Conservation (phyloP, 2,113 vertebrate genomes). For the crab-eating macaque (Macaca fascicularis) region DNA sequence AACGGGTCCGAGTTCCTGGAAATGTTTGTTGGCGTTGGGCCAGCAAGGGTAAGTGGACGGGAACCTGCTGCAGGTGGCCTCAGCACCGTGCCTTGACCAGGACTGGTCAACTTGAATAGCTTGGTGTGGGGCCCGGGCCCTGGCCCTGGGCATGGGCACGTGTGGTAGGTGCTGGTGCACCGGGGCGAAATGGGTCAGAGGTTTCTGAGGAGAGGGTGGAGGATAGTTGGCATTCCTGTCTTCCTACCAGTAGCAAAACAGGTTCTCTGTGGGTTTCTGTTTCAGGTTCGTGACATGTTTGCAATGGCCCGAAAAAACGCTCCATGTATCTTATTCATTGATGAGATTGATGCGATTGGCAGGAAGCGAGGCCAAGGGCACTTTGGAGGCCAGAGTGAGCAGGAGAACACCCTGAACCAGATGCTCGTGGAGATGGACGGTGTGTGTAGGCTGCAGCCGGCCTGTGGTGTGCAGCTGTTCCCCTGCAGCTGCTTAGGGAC, state of each 20-base stretch:
- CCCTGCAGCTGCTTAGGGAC: not conserved
- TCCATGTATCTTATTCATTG: conserved; percentile 85
- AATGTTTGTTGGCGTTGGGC: conserved; percentile 85
- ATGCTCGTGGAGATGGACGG: conserved; percentile 85
- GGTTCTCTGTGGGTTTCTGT: not conserved
- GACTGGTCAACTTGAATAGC: not conserved
- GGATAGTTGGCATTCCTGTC: not conserved
- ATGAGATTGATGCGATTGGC: conserved; percentile 85
- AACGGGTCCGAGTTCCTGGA: conserved; percentile 85
- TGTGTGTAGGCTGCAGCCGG: not conserved
- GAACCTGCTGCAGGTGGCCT: not conserved
- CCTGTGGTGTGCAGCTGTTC: not conserved
- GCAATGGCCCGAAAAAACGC: conserved; percentile 82
- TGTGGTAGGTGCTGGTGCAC: not conserved
- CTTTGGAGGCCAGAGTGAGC: conserved; percentile 83
- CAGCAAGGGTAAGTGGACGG: conserved; percentile 80
- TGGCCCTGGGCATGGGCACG: not conserved
- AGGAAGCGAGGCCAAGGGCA: conserved; percentile 79
- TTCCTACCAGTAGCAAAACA: not conserved
- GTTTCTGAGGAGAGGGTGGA: not conserved
- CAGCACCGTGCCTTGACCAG: not conserved
- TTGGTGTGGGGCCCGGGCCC: not conserved
- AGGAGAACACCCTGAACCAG: conserved; percentile 85
- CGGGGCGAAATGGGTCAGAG: not conserved
- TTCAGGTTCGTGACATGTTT: conserved; percentile 86